Evolutionary conservation across 2,113 vertebrate species (phyloP).

Genomic region (Athene noctua): DNA sequence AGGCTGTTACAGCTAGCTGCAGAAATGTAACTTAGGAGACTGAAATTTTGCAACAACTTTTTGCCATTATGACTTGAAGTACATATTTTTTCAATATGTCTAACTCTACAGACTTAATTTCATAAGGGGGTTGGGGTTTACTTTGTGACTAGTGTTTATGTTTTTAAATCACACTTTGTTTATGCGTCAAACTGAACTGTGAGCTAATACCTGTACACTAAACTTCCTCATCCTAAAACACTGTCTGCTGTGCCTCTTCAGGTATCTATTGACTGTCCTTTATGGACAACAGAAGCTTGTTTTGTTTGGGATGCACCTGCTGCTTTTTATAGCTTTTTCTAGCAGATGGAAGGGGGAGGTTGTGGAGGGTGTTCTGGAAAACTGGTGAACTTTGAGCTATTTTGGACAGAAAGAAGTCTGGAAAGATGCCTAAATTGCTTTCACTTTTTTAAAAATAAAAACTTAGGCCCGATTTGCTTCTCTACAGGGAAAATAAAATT

Average conservation of each 20-base stretch:
- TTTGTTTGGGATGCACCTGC: background rate
- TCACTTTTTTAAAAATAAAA: background rate
- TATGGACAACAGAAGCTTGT: background rate
- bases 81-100: background rate
- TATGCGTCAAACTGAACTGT: background rate
- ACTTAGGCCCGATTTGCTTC: background rate
- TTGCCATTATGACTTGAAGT: background rate
- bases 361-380: background rate
- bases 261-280: background rate
- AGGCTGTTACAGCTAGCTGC: background rate
- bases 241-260: background rate
- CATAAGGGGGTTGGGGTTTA: rapidly evolving
- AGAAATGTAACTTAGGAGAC: background rate
- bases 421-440: background rate
- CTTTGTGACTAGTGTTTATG: background rate
- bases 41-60: background rate
- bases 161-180: background rate
- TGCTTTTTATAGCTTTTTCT: background rate
- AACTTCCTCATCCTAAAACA: background rate
- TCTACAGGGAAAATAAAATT: background rate
- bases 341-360: background rate
- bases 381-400: background rate
- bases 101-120: background rate
- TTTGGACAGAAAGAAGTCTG: background rate
- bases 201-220: background rate